Evolutionary conservation across 2,888 invertebrate species (phyloP).

Genomic region (Lasioglossum calceatum): DNA sequence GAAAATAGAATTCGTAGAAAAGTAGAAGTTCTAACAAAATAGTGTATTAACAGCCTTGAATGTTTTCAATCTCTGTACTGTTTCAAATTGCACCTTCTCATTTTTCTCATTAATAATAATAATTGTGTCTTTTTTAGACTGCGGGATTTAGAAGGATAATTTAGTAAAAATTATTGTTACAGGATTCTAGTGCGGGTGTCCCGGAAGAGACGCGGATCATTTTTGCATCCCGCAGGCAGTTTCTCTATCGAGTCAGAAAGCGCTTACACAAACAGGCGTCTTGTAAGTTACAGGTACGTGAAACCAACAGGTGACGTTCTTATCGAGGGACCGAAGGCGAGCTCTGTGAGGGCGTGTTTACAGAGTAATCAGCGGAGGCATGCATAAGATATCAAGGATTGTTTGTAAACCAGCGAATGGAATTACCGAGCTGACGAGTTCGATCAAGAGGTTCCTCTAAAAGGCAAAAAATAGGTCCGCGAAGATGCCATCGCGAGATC

Average conservation of each 20-base stretch:
- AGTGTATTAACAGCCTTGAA: too few species aligned
- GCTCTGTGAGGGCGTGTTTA: neutral
- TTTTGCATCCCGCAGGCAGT: neutral
- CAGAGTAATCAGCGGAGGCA: constrained; percentile 3
- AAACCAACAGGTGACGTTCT: constrained; percentile 11
- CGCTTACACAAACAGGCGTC: neutral
- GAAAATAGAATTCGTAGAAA: too few species aligned
- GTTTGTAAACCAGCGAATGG: constrained; percentile 1
- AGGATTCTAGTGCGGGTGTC: neutral
- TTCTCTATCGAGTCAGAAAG: neutral
- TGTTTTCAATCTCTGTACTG: too few species aligned
- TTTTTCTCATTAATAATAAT: too few species aligned
- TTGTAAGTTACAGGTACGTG: neutral
- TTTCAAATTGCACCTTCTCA: too few species aligned
- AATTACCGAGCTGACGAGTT: neutral
- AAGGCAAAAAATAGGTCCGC: neutral
- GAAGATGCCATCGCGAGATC: neutral
- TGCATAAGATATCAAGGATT: constrained; percentile 8
- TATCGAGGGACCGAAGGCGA: neutral
- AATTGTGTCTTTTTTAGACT: too few species aligned
- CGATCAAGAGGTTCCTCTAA: neutral
- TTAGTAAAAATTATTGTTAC: neutral
- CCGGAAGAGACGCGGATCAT: neutral
- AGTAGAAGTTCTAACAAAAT: too few species aligned
- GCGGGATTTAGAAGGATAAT: neutral